Percentiles rank a stretch among this genome's conserved stretches.
These are phyloP conservation scores for Tethea ocularis DNA, from an alignment of 2,888 invertebrate genomes.

Conservation along the genomic window DNA sequence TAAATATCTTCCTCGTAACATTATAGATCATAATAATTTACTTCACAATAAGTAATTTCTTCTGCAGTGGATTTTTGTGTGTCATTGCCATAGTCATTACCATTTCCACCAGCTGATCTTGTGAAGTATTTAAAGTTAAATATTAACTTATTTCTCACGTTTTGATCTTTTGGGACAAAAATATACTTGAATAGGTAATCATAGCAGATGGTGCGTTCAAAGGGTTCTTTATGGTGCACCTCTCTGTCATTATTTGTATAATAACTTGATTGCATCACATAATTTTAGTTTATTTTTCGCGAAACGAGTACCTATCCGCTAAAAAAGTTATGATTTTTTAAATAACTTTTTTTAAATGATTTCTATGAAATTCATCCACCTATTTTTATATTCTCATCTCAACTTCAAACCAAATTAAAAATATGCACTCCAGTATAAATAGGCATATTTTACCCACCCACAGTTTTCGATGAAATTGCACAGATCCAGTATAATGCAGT, in stretches of 20 bases:
- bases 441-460: slow-evolving; percentile 1
- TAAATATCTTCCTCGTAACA: background rate
- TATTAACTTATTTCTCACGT: background rate
- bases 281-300: too few species aligned
- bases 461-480: slow-evolving; percentile 51
- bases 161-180: background rate
- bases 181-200: background rate
- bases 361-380: too few species aligned
- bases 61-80: background rate
- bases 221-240: background rate
- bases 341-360: too few species aligned
- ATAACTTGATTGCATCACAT: too few species aligned
- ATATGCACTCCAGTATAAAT: slow-evolving; percentile 20
- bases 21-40: too few species aligned
- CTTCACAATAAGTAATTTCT: background rate
- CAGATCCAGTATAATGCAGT: slow-evolving; percentile 70
- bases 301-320: too few species aligned
- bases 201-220: background rate
- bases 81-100: background rate
- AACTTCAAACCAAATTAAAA: background rate
- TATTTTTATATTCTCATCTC: background rate
- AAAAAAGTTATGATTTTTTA: background rate
- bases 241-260: background rate
- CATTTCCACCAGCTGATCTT: background rate
- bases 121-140: background rate